Evolutionary conservation across 2,797 vertebrate species (phyloP).

Genomic region (Danio kyathit): DNA sequence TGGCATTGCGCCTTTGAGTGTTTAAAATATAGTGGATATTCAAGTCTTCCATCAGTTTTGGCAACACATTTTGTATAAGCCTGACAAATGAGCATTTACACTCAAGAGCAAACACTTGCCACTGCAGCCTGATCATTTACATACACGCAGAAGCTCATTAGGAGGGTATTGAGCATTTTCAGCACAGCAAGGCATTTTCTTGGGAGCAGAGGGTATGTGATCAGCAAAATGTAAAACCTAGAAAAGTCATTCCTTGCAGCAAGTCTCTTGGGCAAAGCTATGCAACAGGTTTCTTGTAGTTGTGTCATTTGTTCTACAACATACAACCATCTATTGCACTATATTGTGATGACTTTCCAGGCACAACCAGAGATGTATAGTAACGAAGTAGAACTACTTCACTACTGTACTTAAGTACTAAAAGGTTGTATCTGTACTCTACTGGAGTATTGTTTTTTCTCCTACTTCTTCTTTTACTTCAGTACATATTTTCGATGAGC

Average conservation of each 20-base stretch:
- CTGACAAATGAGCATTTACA: background rate
- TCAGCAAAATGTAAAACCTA: conserved; percentile 6
- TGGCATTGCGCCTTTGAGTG: no score
- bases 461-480: no score
- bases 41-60: background rate
- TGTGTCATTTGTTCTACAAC: background rate
- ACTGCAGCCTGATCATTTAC: background rate
- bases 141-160: conserved; percentile 1
- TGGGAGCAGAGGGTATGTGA: background rate
- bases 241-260: background rate
- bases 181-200: background rate
- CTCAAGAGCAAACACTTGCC: background rate
- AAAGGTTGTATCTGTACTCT: no score
- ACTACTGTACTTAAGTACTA: no score
- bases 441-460: no score
- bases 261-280: background rate
- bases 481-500: no score
- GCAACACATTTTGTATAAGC: background rate
- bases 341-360: background rate
- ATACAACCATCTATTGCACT: background rate
- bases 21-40: background rate
- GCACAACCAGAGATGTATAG: no score
- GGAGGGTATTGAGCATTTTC: background rate
- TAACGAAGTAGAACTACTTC: no score
- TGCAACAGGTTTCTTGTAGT: conserved; percentile 2